phyloP scores from a whole-genome alignment of 2,797 vertebrate species.

The Salarias fasciatus region DNA sequence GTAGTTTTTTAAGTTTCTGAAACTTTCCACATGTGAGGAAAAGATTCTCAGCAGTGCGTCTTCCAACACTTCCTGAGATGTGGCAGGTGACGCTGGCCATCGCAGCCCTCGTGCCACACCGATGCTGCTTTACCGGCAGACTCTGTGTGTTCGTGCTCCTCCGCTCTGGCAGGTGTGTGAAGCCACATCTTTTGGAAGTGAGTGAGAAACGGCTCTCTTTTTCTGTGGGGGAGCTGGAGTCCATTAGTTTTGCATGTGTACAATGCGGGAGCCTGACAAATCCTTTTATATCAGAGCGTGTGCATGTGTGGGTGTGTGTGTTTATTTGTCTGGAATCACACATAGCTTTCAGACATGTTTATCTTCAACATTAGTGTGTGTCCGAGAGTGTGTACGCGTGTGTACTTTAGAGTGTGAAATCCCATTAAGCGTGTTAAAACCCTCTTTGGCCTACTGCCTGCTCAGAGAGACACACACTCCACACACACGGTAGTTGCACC shows the following conservation, averaged over 20 bases:
- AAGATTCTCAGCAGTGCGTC: not conserved
- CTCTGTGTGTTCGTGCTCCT: not conserved
- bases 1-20: no score
- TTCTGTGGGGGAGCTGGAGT: constrained; percentile 44
- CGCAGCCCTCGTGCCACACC: no score
- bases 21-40: not conserved
- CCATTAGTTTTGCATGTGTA: constrained; percentile 71
- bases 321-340: constrained; percentile 66
- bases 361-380: constrained; percentile 73
- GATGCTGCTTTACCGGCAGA: no score
- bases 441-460: constrained; percentile 69
- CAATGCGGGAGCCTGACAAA: constrained; percentile 69
- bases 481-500: constrained; percentile 33
- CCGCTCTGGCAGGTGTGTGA: constrained; percentile 29
- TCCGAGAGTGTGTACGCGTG: constrained; percentile 49
- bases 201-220: constrained; percentile 32
- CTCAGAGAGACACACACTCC: constrained; percentile 25
- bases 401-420: constrained; percentile 72
- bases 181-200: constrained; percentile 37
- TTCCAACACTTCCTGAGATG: constrained; percentile 3
- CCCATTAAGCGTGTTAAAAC: constrained; percentile 74
- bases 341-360: constrained; percentile 75
- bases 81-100: constrained; percentile 5
- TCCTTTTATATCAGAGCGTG: constrained; percentile 63
- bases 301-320: constrained; percentile 44